Percentiles rank a stretch among this genome's conserved stretches.
These are phyloP conservation scores for Moxostoma hubbsi DNA, from an alignment of 2,797 vertebrate genomes.

Conservation along the genomic window DNA sequence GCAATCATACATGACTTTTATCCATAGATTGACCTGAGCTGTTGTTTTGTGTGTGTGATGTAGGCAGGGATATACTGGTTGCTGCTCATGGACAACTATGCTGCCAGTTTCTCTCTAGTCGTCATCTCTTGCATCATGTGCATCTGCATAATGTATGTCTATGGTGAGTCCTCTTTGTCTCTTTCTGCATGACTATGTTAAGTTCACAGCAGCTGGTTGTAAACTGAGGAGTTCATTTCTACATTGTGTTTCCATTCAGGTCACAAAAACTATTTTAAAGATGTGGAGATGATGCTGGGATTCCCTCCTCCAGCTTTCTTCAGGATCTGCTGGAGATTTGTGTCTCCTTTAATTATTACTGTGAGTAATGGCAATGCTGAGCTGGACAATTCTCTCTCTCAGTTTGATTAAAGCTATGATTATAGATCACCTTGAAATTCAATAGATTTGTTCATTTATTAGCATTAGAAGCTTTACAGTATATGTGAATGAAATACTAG, in stretches of 20 bases:
- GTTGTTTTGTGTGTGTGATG: conserved; percentile 34
- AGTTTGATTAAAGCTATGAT: no score
- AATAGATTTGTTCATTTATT: no score
- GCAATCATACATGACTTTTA: background rate
- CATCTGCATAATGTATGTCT: conserved; percentile 95
- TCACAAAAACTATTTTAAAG: conserved; percentile 92
- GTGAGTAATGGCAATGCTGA: conserved; percentile 76
- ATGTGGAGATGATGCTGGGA: conserved; percentile 99
- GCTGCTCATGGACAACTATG: conserved; percentile 97
- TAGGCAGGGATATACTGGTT: conserved; percentile 99
- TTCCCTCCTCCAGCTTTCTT: conserved; percentile 97
- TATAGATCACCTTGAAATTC: no score
- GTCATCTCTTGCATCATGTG: conserved; percentile 99
- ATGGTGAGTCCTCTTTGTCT: conserved; percentile 81
- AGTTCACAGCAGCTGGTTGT: background rate
- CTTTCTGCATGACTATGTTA: background rate
- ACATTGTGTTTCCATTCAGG: conserved; percentile 72
- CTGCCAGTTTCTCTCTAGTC: conserved; percentile 96
- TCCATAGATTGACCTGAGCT: conserved; percentile 3
- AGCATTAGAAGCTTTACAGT: no score
- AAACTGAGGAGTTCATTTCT: conserved; percentile 1
- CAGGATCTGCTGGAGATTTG: conserved; percentile 97
- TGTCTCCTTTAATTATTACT: conserved; percentile 94
- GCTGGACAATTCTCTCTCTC: no score
- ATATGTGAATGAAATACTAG: no score